These are phyloP conservation scores for Leucophenga montana DNA, from an alignment of 2,888 invertebrate genomes.

Conservation along the genomic window DNA sequence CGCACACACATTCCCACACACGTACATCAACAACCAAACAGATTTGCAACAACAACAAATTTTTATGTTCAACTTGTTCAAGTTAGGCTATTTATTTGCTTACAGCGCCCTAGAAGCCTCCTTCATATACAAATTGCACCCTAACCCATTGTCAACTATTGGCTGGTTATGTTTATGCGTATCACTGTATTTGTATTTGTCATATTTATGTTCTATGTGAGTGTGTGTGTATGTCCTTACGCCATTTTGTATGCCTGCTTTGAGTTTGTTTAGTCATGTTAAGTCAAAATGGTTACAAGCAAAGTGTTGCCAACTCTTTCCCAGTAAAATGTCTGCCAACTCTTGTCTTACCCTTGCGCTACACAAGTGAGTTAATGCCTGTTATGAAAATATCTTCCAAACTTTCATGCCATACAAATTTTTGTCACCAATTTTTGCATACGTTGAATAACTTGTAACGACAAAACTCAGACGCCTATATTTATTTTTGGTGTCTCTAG, in stretches of 20 bases:
- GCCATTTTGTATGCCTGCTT: slow-evolving; percentile 12
- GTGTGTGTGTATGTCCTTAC: neutral
- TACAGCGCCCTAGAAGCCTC: slow-evolving; percentile 32
- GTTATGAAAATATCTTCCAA: too few species aligned
- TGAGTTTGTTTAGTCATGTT: slow-evolving; percentile 28
- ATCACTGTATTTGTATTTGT: too few species aligned
- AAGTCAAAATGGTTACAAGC: slow-evolving; percentile 24
- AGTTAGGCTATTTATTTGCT: slow-evolving; percentile 22
- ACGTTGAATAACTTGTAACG: neutral
- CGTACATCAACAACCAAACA: slow-evolving; percentile 54
- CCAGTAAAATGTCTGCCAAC: neutral
- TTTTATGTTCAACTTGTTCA: slow-evolving; percentile 55
- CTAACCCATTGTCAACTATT: slow-evolving; percentile 38
- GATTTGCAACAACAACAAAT: slow-evolving; percentile 66
- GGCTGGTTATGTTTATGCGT: slow-evolving; percentile 26
- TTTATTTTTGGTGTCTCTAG: neutral
- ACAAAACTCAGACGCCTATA: neutral
- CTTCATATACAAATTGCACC: neutral
- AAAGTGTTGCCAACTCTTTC: neutral
- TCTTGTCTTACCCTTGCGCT: neutral
- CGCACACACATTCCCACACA: slow-evolving; percentile 32
- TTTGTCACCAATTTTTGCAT: too few species aligned
- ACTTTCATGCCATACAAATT: too few species aligned
- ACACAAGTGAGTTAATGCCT: neutral
- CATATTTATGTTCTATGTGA: neutral